These are phyloP conservation scores for Drosophila bipectinata DNA, from an alignment of 1,140 invertebrate genomes.

Conservation along the genomic window DNA sequence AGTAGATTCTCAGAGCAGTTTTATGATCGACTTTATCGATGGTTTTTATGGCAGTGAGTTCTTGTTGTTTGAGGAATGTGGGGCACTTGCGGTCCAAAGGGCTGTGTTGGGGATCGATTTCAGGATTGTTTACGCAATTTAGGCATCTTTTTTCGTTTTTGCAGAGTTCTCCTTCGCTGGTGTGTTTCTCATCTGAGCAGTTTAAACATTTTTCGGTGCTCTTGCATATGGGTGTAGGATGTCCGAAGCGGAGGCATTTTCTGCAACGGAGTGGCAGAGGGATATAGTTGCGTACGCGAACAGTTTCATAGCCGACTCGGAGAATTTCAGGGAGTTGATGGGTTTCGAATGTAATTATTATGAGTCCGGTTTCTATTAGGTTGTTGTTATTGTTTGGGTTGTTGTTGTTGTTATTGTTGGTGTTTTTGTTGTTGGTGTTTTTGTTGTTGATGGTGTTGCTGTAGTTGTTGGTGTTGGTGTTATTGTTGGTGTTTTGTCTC, in stretches of 20 bases:
- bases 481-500: no score
- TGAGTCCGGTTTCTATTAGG: slow-evolving; percentile 1
- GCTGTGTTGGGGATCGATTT: background rate
- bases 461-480: no score
- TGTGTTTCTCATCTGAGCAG: slow-evolving; percentile 1
- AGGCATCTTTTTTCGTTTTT: no score
- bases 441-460: no score
- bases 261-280: background rate
- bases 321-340: slow-evolving; percentile 1
- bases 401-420: slow-evolving; percentile 1
- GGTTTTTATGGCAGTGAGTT: slow-evolving; percentile 13
- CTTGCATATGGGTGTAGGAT: no score
- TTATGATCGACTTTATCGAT: slow-evolving; percentile 10
- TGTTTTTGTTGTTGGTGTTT: background rate
- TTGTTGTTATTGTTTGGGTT: background rate
- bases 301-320: no score
- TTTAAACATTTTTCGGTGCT: slow-evolving; percentile 6
- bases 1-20: slow-evolving; percentile 9
- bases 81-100: slow-evolving; percentile 1
- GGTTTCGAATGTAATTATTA: background rate
- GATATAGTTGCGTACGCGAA: slow-evolving; percentile 4
- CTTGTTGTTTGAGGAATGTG: slow-evolving; percentile 3
- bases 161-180: no score
- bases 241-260: background rate
- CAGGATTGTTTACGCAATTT: background rate